phyloP scores from a whole-genome alignment of 2,797 vertebrate species.

The Gallinago solitaria region DNA sequence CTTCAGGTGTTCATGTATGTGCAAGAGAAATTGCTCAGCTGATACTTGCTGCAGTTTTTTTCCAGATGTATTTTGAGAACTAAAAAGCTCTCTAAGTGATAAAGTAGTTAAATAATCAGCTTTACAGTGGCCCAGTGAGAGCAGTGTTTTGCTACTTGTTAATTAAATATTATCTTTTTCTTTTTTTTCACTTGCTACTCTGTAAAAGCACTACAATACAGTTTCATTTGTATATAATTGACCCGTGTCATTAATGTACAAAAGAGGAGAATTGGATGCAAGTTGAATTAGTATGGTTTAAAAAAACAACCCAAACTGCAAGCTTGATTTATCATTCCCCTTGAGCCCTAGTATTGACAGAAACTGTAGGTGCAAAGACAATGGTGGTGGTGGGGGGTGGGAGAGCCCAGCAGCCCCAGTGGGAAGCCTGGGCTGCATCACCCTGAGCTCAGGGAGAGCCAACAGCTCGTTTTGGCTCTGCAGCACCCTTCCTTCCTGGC shows the following conservation, averaged over 20 bases:
- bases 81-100: not conserved
- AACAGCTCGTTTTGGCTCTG: not conserved
- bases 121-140: not conserved
- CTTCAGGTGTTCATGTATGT: not conserved
- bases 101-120: not conserved
- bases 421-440: not conserved
- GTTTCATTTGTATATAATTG: not conserved
- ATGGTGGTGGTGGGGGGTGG: rapidly evolving
- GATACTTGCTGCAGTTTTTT: not conserved
- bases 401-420: not conserved
- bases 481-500: not conserved
- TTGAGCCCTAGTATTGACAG: not conserved
- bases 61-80: not conserved
- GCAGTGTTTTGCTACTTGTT: not conserved
- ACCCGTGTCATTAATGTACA: not conserved
- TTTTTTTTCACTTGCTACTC: not conserved
- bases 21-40: not conserved
- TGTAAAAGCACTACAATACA: not conserved
- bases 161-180: not conserved
- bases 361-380: not conserved
- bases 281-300: not conserved
- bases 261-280: not conserved
- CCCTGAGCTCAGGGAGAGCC: not conserved
- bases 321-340: not conserved
- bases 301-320: not conserved